Evolutionary conservation across 1,140 invertebrate species (phyloP).

Genomic region (Condylostylus longicornis): DNA sequence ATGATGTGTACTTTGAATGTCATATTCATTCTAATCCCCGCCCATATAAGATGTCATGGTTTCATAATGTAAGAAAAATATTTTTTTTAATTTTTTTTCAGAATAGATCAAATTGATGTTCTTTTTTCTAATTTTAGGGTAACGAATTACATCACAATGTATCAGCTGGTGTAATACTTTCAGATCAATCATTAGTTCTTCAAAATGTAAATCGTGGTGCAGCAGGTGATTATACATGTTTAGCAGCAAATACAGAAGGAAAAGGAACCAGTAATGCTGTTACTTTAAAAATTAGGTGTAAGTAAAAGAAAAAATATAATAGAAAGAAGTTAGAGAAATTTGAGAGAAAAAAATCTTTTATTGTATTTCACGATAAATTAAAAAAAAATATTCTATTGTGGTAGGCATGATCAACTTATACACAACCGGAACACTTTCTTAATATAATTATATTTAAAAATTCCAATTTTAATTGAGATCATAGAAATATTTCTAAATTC

Average conservation of each 20-base stretch:
- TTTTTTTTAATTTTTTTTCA: constrained; percentile 1
- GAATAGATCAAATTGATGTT: background rate
- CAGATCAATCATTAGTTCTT: constrained; percentile 65
- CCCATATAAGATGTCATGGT: constrained; percentile 66
- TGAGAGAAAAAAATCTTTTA: no score
- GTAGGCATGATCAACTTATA: no score
- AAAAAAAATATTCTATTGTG: no score
- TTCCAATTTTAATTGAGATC: no score
- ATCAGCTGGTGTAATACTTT: constrained; percentile 59
- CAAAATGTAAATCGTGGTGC: constrained; percentile 62
- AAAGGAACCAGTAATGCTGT: constrained; percentile 66
- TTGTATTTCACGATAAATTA: no score
- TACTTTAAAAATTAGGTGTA: constrained; percentile 63
- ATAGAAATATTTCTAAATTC: no score
- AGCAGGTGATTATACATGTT: constrained; percentile 67
- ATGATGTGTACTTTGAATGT: constrained; percentile 69
- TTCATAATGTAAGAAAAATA: constrained; percentile 58
- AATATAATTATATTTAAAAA: no score
- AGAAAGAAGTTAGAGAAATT: no score
- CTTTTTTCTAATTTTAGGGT: constrained; percentile 35
- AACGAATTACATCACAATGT: constrained; percentile 64
- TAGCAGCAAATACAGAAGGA: constrained; percentile 66
- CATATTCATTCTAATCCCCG: constrained; percentile 65
- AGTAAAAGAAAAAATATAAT: no score
- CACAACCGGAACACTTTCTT: no score